phyloP scores from a whole-genome alignment of 2,113 vertebrate species.

The Pogona vitticeps region DNA sequence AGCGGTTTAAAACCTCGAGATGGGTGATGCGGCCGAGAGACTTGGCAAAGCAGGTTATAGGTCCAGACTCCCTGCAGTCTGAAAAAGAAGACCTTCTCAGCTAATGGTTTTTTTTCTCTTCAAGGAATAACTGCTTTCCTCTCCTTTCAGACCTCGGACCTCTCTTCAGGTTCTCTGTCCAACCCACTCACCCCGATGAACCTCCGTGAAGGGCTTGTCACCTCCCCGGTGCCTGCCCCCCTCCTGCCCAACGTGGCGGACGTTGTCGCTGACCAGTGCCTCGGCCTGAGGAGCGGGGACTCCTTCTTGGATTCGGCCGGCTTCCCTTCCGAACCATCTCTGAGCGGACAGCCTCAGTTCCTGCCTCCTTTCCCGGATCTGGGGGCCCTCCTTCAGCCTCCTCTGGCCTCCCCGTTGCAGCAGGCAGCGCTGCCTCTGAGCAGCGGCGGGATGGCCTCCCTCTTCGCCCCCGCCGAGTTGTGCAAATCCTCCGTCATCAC shows the following conservation, averaged over 20 bases:
- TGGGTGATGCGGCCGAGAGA: too few species aligned
- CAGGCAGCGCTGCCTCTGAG: constrained; percentile 59
- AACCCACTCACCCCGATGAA: constrained; percentile 66
- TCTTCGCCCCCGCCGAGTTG: constrained; percentile 63
- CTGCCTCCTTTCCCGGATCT: constrained; percentile 70
- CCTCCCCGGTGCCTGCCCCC: constrained; percentile 68
- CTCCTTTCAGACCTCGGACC: constrained; percentile 76
- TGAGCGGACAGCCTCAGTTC: constrained; percentile 68
- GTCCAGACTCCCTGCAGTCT: too few species aligned
- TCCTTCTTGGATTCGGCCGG: constrained; percentile 71
- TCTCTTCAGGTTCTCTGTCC: constrained; percentile 68
- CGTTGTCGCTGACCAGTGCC: constrained; percentile 61
- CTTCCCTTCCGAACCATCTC: constrained; percentile 63
- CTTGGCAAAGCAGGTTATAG: too few species aligned
- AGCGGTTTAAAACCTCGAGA: too few species aligned
- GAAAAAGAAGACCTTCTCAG: too few species aligned
- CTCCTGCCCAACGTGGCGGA: constrained; percentile 64
- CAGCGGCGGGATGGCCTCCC: constrained; percentile 59
- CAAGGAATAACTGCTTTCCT: too few species aligned
- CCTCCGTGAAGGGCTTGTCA: constrained; percentile 74
- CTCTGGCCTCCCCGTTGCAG: constrained; percentile 31
- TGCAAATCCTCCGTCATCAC: constrained; percentile 79
- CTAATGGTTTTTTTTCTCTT: too few species aligned
- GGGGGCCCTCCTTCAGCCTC: constrained; percentile 64
- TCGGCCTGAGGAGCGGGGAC: constrained; percentile 52